Conservation (phyloP, 2,797 vertebrate species). For the Aldrovandia affinis region DNA sequence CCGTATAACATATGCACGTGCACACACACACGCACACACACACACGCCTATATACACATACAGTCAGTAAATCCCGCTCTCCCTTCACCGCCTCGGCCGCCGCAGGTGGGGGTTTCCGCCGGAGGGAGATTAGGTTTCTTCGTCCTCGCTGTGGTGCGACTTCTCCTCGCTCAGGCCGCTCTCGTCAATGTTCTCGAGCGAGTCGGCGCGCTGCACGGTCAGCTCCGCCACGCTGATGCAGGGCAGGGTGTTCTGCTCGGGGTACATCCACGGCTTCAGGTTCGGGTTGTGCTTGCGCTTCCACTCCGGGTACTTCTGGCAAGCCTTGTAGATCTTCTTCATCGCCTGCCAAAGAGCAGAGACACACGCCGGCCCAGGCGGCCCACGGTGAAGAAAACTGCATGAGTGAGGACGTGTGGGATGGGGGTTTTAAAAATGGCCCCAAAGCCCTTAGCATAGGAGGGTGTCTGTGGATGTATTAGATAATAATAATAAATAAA, state of each 20-base stretch:
- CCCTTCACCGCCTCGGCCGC: not conserved
- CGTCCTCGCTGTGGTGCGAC: constrained; percentile 75
- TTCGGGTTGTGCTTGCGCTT: constrained; percentile 77
- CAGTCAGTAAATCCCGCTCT: constrained; percentile 5
- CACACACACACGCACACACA: constrained; percentile 40
- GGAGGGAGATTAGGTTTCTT: constrained; percentile 51
- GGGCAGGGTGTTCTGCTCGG: constrained; percentile 79
- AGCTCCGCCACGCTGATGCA: constrained; percentile 72
- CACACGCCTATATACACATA: constrained; percentile 36
- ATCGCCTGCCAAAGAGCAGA: constrained; percentile 68
- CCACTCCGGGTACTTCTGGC: constrained; percentile 85
- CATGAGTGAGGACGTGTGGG: not conserved
- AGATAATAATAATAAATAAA: too few relatives aligned
- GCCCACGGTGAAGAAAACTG: not conserved
- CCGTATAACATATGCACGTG: constrained; percentile 33
- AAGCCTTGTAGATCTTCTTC: constrained; percentile 88
- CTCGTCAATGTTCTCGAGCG: constrained; percentile 84
- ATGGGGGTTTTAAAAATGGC: not conserved
- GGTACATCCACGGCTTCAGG: constrained; percentile 83
- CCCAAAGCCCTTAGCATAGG: not conserved
- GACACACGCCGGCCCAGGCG: not conserved
- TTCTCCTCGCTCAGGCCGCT: constrained; percentile 76
- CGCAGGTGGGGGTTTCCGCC: not conserved
- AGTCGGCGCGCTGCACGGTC: constrained; percentile 75
- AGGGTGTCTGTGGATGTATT: not conserved